Evolutionary conservation across 2,888 invertebrate species (phyloP).

Genomic region (Aradus depressus): DNA sequence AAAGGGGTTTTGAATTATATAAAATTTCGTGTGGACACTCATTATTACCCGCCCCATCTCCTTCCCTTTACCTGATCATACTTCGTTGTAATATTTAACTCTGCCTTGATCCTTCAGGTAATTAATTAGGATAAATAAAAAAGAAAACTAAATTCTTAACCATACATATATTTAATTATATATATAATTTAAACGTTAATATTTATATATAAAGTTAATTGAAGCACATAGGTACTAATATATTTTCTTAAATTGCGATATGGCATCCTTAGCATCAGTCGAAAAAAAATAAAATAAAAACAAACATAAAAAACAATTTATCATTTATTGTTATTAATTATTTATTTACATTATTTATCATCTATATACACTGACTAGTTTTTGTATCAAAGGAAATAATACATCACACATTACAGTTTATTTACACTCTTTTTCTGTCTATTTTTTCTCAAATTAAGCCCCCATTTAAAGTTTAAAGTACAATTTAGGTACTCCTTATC

Average conservation of each 20-base stretch:
- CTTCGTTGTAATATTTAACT: background rate
- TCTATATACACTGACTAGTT: slow-evolving; percentile 26
- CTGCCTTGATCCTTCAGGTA: too few species aligned
- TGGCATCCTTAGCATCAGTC: slow-evolving; percentile 26
- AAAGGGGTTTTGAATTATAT: too few species aligned
- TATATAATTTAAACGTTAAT: slow-evolving; percentile 25
- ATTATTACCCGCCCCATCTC: too few species aligned
- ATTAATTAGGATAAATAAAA: background rate
- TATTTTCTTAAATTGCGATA: slow-evolving; percentile 15
- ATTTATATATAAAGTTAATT: slow-evolving; percentile 22
- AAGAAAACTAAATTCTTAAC: slow-evolving; percentile 6
- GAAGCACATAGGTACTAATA: slow-evolving; percentile 19
- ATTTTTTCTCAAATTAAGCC: background rate
- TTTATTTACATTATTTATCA: slow-evolving; percentile 22
- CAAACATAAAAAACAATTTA: slow-evolving; percentile 13
- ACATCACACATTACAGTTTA: slow-evolving; percentile 6
- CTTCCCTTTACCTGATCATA: background rate
- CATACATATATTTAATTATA: slow-evolving; percentile 24
- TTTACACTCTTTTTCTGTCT: background rate
- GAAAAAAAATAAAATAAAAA: slow-evolving; percentile 19
- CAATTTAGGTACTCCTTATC: too few species aligned
- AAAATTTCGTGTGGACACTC: too few species aligned
- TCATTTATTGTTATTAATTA: slow-evolving; percentile 14
- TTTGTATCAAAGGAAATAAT: slow-evolving; percentile 11
- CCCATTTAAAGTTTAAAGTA: background rate